These are phyloP conservation scores for Cliona cf. orientalis DNA, from an alignment of 37 sponge, comb jelly and placozoan species.

Conservation along the genomic window DNA sequence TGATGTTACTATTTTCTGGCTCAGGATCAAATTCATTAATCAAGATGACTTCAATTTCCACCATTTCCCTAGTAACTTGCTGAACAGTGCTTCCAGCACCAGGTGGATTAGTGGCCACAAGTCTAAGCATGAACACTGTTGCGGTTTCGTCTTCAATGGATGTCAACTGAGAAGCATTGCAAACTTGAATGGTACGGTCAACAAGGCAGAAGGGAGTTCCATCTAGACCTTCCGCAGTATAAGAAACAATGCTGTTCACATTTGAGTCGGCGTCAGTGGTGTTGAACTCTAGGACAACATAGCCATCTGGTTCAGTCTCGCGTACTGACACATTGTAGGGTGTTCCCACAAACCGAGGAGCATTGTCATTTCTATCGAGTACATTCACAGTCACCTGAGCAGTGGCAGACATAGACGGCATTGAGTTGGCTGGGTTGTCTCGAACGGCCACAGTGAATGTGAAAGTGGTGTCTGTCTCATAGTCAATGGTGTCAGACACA, in stretches of 20 bases:
- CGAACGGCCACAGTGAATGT: conserved; percentile 33
- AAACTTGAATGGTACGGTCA: conserved; percentile 45
- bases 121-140: conserved; percentile 2
- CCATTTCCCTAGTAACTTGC: conserved; percentile 14
- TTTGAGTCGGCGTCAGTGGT: conserved; percentile 59
- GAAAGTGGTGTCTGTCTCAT: conserved; percentile 28
- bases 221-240: neutral
- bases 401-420: conserved; percentile 21
- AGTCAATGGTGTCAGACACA: conserved; percentile 46
- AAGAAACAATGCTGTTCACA: conserved; percentile 9
- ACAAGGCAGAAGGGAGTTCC: conserved; percentile 55
- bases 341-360: conserved; percentile 50
- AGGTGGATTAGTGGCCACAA: conserved; percentile 36
- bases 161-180: conserved; percentile 40
- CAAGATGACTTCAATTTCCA: conserved; percentile 29
- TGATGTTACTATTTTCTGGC: neutral
- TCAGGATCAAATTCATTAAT: conserved; percentile 68
- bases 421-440: conserved; percentile 27
- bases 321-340: conserved; percentile 41
- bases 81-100: neutral
- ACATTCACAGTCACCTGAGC: conserved; percentile 53
- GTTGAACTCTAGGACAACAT: conserved; percentile 34
- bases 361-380: conserved; percentile 70
- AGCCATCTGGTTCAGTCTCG: conserved; percentile 44
- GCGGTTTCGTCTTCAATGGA: conserved; percentile 21